Percentiles rank a stretch among this genome's conserved stretches.
Evolutionary conservation across 2,113 vertebrate species (phyloP).

Genomic region (Pygoscelis adeliae): DNA sequence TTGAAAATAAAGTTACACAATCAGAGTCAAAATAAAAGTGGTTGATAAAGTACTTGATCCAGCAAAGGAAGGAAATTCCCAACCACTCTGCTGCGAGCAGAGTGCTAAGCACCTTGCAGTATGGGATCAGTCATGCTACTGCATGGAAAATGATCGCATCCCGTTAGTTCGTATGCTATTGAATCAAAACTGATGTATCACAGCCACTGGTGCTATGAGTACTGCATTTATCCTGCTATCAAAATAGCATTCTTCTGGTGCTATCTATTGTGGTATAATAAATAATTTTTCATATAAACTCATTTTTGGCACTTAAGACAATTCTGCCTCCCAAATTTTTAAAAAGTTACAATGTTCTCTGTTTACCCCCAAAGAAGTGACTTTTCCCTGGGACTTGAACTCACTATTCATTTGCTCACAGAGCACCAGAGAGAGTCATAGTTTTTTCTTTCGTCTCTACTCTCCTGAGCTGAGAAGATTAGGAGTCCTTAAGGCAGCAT

Average conservation of each 20-base stretch:
- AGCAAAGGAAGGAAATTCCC: constrained; percentile 22
- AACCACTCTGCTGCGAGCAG: not conserved
- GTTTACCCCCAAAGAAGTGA: not conserved
- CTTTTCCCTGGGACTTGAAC: not conserved
- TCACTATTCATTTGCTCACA: not conserved
- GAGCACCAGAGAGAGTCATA: not conserved
- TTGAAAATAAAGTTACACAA: constrained; percentile 51
- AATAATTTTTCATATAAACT: not conserved
- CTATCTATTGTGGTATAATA: not conserved
- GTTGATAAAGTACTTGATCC: not conserved
- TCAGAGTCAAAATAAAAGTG: constrained; percentile 61
- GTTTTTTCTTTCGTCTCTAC: not conserved
- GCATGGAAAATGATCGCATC: not conserved
- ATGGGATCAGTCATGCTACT: not conserved
- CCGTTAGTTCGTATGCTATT: not conserved
- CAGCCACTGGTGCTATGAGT: not conserved
- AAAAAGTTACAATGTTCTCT: not conserved
- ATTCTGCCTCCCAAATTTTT: not conserved
- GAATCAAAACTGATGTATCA: not conserved
- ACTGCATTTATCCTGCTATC: not conserved
- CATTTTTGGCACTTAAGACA: not conserved
- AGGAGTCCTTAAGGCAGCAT: not conserved
- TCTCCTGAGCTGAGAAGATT: not conserved
- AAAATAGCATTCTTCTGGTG: not conserved
- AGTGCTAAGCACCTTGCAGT: not conserved